Base-by-base conservation (phyloP, 2,113 vertebrate genomes). In the Microcebus jonahi region DNA sequence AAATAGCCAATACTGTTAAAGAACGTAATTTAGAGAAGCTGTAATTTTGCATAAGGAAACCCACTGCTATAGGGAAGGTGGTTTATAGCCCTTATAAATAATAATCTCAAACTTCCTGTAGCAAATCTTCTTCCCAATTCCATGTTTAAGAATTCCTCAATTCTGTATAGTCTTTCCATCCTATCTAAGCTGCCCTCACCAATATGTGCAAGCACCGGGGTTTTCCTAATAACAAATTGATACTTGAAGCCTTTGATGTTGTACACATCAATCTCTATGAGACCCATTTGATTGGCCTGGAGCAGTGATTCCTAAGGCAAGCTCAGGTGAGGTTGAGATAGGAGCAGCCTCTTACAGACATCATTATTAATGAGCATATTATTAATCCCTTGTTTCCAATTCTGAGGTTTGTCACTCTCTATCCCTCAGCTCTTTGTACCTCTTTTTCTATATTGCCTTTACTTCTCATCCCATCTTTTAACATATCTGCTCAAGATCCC, bases 401-500 rank as follows among this genome's bases (percentile, higher is more conserved):
- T 59, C 55, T 75, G 86, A 75, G 68, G 5, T 34, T 12, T 57
- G 55, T 67, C 36, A 57, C 3, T 71, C 48, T 92, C 82, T 75
- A 29, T 68, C 65, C 91, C 75, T 75, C 20, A 1, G 29, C 29
- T 94, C 65, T 90, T 87, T 7, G 5, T 53, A 17, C 2, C 4
- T 71, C 8, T 53, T 88, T 61, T 76, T 12, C 17, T 70, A 31
- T 36, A 79, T 93, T 76, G 42, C 23, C 31, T 77, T 94, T 81
- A 48, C 48, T n/a, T 70, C 70, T 82, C 27, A 92, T n/a, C 42
- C 39, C 45, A 94, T 79, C 34, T 84, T 97, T 90, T 61, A 95
- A 94, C 61, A 84, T 80, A 95, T 97, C 80, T 77, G 31, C 45
- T 90, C 36, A 93, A 84, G 39, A 39, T 79, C 45, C 31, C 27